Conservation (phyloP, 1,140 invertebrate genomes). For the Drosophila takahashii region DNA sequence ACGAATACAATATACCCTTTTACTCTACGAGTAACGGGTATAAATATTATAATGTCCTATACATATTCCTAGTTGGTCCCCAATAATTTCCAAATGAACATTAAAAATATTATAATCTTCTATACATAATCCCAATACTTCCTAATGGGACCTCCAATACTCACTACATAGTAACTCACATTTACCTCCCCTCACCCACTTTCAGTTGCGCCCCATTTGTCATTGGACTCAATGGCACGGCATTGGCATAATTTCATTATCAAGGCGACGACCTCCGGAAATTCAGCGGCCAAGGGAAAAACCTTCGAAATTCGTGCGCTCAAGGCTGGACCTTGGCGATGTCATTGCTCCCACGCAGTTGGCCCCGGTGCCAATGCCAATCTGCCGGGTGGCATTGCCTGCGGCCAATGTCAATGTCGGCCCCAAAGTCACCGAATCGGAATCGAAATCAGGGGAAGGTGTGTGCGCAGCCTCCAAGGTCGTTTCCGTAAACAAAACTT, state of each 20-base stretch:
- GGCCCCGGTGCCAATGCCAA: conserved; percentile 57
- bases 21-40: no score
- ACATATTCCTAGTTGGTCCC: no score
- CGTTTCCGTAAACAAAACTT: conserved; percentile 68
- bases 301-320: conserved; percentile 72
- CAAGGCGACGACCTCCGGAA: conserved; percentile 72
- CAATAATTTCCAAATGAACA: no score
- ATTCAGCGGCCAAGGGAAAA: conserved; percentile 69
- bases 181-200: conserved; percentile 37
- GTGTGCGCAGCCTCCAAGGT: conserved; percentile 57
- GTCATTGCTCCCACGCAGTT: conserved; percentile 67
- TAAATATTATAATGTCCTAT: no score
- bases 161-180: no score
- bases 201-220: conserved; percentile 45
- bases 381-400: conserved; percentile 22
- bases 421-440: conserved; percentile 64
- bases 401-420: conserved; percentile 55
- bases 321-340: conserved; percentile 74
- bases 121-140: no score
- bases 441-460: conserved; percentile 1
- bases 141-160: no score
- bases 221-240: conserved; percentile 62
- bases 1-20: no score
- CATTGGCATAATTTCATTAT: conserved; percentile 71
- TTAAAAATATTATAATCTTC: no score